phyloP scores from a whole-genome alignment of 2,888 invertebrate species.

The Rhaphigaster nebulosa region DNA sequence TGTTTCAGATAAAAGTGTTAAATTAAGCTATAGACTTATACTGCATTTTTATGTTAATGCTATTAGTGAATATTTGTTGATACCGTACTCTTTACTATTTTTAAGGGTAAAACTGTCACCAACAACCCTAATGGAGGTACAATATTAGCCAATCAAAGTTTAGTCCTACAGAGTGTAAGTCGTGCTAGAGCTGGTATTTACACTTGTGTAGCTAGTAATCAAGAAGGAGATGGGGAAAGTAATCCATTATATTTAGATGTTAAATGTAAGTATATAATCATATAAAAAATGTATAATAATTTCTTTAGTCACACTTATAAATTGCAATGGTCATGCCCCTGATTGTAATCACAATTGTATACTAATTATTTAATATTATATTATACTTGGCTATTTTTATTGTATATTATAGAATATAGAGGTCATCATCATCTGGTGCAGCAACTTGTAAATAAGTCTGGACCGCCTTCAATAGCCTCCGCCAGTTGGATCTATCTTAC shows the following conservation, averaged over 20 bases:
- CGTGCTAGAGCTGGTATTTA: conserved; percentile 84
- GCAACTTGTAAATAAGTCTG: too few species aligned
- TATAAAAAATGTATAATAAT: neutral
- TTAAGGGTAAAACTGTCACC: conserved; percentile 81
- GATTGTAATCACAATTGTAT: neutral
- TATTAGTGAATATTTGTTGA: neutral
- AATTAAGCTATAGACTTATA: neutral
- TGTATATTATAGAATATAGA: too few species aligned
- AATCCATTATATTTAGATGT: conserved; percentile 87
- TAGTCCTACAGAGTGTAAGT: conserved; percentile 89
- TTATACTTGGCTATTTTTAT: too few species aligned
- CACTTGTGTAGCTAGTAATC: conserved; percentile 89
- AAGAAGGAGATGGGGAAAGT: conserved; percentile 89
- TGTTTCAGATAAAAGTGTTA: neutral
- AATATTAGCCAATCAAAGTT: conserved; percentile 89
- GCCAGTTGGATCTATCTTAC: too few species aligned
- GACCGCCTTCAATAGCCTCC: too few species aligned
- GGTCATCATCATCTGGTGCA: neutral
- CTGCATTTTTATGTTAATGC: neutral
- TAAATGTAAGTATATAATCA: conserved; percentile 81
- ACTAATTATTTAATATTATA: neutral
- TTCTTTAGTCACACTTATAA: neutral
- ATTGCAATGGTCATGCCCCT: neutral
- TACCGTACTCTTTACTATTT: neutral
- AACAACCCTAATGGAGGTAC: conserved; percentile 85